These are phyloP conservation scores for Leucoraja ocellata DNA, from an alignment of 2,797 vertebrate species.

Conservation along the genomic window DNA sequence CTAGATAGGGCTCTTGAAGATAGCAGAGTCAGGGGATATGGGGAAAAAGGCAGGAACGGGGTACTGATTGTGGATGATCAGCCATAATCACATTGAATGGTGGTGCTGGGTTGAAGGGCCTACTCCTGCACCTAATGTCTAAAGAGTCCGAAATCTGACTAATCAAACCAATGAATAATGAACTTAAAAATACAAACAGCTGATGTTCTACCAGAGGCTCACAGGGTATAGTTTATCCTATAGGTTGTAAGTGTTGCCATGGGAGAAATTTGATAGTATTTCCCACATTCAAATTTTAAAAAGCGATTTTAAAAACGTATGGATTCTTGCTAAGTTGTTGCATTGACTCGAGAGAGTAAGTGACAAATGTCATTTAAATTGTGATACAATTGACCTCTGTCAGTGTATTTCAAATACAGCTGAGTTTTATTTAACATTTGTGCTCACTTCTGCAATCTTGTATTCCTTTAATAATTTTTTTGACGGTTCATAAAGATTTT, in stretches of 20 bases:
- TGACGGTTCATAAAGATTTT: too few species aligned
- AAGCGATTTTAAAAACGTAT: not conserved
- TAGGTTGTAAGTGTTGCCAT: not conserved
- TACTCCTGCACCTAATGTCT: too few species aligned
- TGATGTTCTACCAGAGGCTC: not conserved
- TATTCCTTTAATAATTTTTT: not conserved
- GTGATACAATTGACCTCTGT: not conserved
- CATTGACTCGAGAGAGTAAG: not conserved
- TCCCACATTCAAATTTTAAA: too few species aligned
- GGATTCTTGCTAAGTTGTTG: not conserved
- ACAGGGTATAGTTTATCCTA: not conserved
- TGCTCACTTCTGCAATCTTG: not conserved
- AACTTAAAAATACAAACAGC: not conserved
- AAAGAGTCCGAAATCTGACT: not conserved
- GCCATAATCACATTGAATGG: too few species aligned
- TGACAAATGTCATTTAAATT: not conserved
- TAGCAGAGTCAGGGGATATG: too few species aligned
- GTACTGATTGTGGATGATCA: too few species aligned
- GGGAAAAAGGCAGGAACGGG: too few species aligned
- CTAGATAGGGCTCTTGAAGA: too few species aligned
- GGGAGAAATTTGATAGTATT: not conserved
- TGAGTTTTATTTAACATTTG: not conserved
- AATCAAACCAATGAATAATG: not conserved
- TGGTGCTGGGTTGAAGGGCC: too few species aligned
- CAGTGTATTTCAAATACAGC: not conserved